Evolutionary conservation across 2,888 invertebrate species (phyloP), one percentile per base, ranked within the genome.

Genomic region (Fissipunctia ypsillon): DNA sequence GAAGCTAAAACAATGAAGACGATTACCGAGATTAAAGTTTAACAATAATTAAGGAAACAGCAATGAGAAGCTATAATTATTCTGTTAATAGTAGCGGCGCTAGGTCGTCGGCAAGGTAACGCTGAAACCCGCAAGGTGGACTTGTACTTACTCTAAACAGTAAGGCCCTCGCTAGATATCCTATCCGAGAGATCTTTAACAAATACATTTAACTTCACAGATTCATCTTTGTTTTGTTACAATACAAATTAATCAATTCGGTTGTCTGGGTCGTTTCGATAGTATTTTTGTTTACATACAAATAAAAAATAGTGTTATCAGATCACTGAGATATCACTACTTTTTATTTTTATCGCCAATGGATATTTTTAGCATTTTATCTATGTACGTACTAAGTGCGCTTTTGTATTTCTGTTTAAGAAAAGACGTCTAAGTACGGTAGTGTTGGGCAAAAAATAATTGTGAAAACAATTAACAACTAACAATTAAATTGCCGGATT

Each of bases 21-120:
- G 12, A 54, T 52, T 14, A 22, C 38, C 22, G 28, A 68, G 48
- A 67, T 57, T 41, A 31, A n/a, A 25, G 28, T 59, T 61, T 12
- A 50, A 19, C 57, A 41, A 65, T 31, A 35, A 48, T 69, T 52
- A 61, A 66, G 57, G 59, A 69, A 63, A 63, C 57, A 50, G 50
- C 48, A 67, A 73, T 56, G 31, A 73, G 66, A 69, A 73, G 38
- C 43, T 64, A 69, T 57, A 45, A 69, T 77, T 65, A 78, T n/a
- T n/a, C n/a, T 61, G 73, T 66, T 57, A 78, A 69, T 73, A 59
- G 38, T 45, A 16, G 41, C 41, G 28, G 50, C 25, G 74, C 69
- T 74, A 80, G 80, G 83, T 74, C 74, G 25, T 28, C 63, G 45
- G 52, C 74, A 61, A 83, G 79, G 69, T 60, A 54, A 82, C 61